Evolutionary conservation across 2,888 invertebrate species (phyloP), one percentile per base, ranked within the genome.

Genomic region (Andrena haemorrhoa): DNA sequence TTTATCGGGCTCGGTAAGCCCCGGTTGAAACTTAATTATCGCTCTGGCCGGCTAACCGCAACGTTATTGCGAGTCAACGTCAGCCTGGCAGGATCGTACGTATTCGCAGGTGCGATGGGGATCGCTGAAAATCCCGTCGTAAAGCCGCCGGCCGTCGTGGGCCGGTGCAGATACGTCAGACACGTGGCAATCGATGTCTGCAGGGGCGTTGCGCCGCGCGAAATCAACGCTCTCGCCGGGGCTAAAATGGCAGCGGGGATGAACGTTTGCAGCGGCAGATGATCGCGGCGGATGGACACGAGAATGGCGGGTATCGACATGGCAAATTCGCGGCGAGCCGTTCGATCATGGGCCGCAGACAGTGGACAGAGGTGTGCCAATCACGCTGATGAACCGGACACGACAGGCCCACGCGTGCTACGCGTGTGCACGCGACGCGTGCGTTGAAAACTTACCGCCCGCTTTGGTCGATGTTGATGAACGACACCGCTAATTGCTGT

Each of bases 401-500:
- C 65, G 78, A 68, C 65, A 53, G 58, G 31, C 47, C 41, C 63
- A 68, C 61, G 68, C 26, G 69, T 77, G 64, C 80, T 5, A 63
- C 70, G 49, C 61, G 63, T 49, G 68, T 7, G 65, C 35, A 35
- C 29, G 26, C 60, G 58, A 16, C 33, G 12, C 20, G 60, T 64
- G 73, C 68, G 65, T 70, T 73, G 72, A 33, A 74, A 82, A 82
- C 58, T 77, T 83, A 71, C 82, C 35, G 51, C 26, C 26, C 61
- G 68, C 58, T 65, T 72, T 79, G 74, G 74, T 72, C 72, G 51
- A 5, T 60, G 69, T 77, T 85, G 75, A 84, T 80, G 82, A 87
- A 75, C 83, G 81, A 76, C 84, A 78, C 80, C 75, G 78, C 85
- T 88, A 89, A 88, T 87, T 89, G 86, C 75, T 71, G 47, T 69